Evolutionary conservation across 2,888 invertebrate species (phyloP), one percentile per base, ranked within the genome.

Genomic region (Trachelus stipa): DNA sequence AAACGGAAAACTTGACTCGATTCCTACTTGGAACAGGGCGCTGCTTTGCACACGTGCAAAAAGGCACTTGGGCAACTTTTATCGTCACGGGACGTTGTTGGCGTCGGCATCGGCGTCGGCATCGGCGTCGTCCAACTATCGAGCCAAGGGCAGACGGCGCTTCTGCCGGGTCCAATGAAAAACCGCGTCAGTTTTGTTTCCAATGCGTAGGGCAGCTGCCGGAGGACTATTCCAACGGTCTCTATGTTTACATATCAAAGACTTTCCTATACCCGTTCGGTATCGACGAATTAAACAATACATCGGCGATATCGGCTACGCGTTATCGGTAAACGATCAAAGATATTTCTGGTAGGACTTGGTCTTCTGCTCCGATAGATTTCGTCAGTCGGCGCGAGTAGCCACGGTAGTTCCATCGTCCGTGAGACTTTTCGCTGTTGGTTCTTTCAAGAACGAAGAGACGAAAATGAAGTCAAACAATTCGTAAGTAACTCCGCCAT

Each of bases 181-280:
- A 23, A 56, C 40, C 40, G 9, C 9, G 6, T 56, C 40, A 56
- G 40, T 56, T 56, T 56, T 23, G 40, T 15, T 56, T 9, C 40
- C 15, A 40, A 12, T 15, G 40, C 4, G 12, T 56, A 56, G 23
- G 23, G 23, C 15, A 15, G 40, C 23, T 23, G 23, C 23, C 15
- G 23, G 6, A 56, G 9, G 23, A 56, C 6, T 6, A 23, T 23
- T 23, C 0, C 0, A 2, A 4, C 23, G 0, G 40, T 9, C 40
- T 56, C 4, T 56, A 9, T 56, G 40, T 40, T 40, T 56, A 56
- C 23, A 56, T 56, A 23, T 23, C 4, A 40, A 56, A 56, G 4
- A 0, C 23, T 0, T 56, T 0, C 6, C 4, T 0, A 56, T 1
- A 23, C 6, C 0, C 2, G 1, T 23, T 56, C 40, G 23, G 1